phyloP scores from a whole-genome alignment of 2,797 vertebrate species.

The Lophius americanus region DNA sequence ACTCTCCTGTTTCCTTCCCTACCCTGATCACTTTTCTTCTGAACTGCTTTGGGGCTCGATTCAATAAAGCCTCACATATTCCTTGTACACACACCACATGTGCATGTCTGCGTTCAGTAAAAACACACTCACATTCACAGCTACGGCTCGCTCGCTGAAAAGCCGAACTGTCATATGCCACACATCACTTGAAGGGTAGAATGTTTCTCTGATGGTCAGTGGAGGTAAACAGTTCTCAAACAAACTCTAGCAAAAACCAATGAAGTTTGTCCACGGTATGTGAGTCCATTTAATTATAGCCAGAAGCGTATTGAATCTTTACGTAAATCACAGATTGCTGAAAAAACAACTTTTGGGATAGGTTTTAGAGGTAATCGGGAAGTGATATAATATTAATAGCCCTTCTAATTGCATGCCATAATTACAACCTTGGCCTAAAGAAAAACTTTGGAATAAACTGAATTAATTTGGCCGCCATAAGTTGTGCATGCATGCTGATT shows the following conservation, averaged over 20 bases:
- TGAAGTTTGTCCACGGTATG: slow-evolving; percentile 34
- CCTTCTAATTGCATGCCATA: slow-evolving; percentile 75
- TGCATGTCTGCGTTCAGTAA: slow-evolving; percentile 61
- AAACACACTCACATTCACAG: slow-evolving; percentile 58
- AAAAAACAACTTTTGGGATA: slow-evolving; percentile 53
- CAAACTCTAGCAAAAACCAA: slow-evolving; percentile 26
- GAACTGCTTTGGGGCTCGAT: slow-evolving; percentile 55
- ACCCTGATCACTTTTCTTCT: slow-evolving; percentile 64
- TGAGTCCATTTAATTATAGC: slow-evolving; percentile 52
- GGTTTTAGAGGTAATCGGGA: slow-evolving; percentile 61
- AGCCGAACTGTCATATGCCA: slow-evolving; percentile 51
- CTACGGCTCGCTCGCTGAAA: slow-evolving; percentile 38
- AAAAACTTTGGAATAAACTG: slow-evolving; percentile 75
- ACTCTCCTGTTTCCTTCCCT: slow-evolving; percentile 61
- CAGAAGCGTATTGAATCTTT: slow-evolving; percentile 39
- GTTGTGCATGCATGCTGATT: slow-evolving; percentile 69
- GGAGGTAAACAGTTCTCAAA: slow-evolving; percentile 33
- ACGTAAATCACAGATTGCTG: slow-evolving; percentile 59
- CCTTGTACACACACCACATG: slow-evolving; percentile 56
- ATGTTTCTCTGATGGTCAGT: slow-evolving; percentile 50
- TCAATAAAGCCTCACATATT: slow-evolving; percentile 57
- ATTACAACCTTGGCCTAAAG: slow-evolving; percentile 76
- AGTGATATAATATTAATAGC: slow-evolving; percentile 73
- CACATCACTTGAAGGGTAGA: slow-evolving; percentile 41
- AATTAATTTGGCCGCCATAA: slow-evolving; percentile 74